phyloP scores from a whole-genome alignment of 2,113 vertebrate genomes.

The Rhizomys pruinosus region DNA sequence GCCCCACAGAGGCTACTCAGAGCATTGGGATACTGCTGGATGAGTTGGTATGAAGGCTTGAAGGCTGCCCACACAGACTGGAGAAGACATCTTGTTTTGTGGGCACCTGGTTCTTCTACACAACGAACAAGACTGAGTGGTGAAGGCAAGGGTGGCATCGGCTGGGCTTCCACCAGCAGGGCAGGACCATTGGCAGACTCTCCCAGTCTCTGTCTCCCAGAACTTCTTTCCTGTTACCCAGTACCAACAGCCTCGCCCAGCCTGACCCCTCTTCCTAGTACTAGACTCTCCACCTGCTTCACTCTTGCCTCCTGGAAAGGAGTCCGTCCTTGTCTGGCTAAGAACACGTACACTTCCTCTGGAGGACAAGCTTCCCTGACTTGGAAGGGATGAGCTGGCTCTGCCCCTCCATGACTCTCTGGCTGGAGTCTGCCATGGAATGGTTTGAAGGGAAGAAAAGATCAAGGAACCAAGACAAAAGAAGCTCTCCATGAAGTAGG shows the following conservation, averaged over 20 bases:
- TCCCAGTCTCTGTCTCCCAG: background rate
- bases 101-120: background rate
- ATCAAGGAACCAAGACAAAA: background rate
- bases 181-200: background rate
- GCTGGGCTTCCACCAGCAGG: background rate
- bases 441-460: background rate
- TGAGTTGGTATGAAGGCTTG: constrained; percentile 84
- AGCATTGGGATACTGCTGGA: constrained; percentile 86
- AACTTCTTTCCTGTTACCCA: background rate
- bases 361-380: background rate
- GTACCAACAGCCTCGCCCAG: background rate
- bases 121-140: background rate
- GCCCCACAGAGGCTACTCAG: constrained; percentile 79
- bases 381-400: background rate
- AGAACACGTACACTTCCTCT: background rate
- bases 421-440: background rate
- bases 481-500: background rate
- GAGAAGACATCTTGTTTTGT: background rate
- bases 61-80: rapidly evolving
- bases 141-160: background rate
- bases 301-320: background rate
- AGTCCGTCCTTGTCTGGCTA: background rate
- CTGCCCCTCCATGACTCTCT: background rate
- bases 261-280: background rate
- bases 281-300: background rate